Evolutionary conservation across 2,113 vertebrate genomes (phyloP), one percentile per base, ranked within the genome.

Genomic region (Anthoscopus minutus): DNA sequence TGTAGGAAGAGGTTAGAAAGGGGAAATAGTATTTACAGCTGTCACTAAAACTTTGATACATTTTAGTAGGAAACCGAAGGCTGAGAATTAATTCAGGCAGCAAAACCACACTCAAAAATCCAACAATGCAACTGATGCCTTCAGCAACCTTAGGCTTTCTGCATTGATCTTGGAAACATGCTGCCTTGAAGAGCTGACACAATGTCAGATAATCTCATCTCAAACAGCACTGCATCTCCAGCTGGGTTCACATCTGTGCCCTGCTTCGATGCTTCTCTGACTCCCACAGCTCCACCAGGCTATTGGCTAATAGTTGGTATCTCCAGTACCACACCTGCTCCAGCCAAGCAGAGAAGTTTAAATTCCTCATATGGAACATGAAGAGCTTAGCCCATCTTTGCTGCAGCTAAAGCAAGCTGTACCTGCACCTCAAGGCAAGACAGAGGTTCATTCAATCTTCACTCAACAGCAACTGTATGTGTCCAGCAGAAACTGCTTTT

Each of bases 141-240:
- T 67, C n/a, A 89, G 35, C 48, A 80, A 30, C 50, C 25, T 67
- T n/a, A 37, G 22, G 28, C 27, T n/a, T 51, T 64, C 58, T 9
- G 4, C 6, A 3, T 13, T 38, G 69, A 11, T 21, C 47, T 65
- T 82, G 31, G 57, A 45, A 42, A 79, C 4, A 7, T 0, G 1
- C 65, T 74, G 31, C 51, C 72, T 44, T 33, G 35, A 84, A 67
- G 20, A 74, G 22, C 44, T 71, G 57, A 64, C 53, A 42, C 21
- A 15, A 18, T 3, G 35, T 31, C 21, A 62, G 57, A 42, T n/a
- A 13, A 9, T 8, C n/a, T 61, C 40, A 50, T 31, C 48, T 56
- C 77, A 53, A 60, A 74, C 7, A 64, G 31, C 35, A 31, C 25
- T 12, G 24, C n/a, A 33, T 4, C 9, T 77, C 45, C 62, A 81